Percentiles rank a stretch among this genome's conserved stretches.
Evolutionary conservation across 1,140 invertebrate species (phyloP).

Genomic region (Patella vulgata): DNA sequence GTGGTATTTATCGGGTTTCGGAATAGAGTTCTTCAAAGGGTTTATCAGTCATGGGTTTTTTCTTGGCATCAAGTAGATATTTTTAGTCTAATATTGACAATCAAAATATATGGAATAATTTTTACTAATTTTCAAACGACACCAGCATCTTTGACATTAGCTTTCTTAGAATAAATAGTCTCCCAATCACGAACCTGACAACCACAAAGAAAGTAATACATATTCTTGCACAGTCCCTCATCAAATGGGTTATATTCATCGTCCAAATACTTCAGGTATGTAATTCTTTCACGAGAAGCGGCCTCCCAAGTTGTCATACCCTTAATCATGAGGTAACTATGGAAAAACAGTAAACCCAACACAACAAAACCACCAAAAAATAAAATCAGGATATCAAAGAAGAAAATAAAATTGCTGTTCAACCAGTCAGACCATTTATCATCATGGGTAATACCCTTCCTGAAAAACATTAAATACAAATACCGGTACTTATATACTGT

Average conservation of each 20-base stretch:
- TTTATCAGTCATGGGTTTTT: too few relatives aligned
- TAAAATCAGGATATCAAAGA: slow-evolving; percentile 55
- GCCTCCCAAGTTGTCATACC: slow-evolving; percentile 65
- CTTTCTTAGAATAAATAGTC: slow-evolving; percentile 49
- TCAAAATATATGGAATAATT: too few relatives aligned
- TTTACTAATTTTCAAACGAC: slow-evolving; percentile 1
- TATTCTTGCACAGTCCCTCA: slow-evolving; percentile 56
- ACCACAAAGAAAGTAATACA: slow-evolving; percentile 56
- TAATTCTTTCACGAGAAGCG: slow-evolving; percentile 60
- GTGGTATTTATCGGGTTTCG: too few relatives aligned
- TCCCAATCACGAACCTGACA: slow-evolving; percentile 51
- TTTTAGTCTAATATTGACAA: too few relatives aligned
- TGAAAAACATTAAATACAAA: slow-evolving; percentile 33
- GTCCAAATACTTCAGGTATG: slow-evolving; percentile 62
- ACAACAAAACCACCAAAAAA: slow-evolving; percentile 49
- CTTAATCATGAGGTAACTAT: slow-evolving; percentile 60
- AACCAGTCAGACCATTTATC: slow-evolving; percentile 55
- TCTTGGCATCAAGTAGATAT: too few relatives aligned
- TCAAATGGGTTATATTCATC: slow-evolving; percentile 64
- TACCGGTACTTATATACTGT: too few relatives aligned
- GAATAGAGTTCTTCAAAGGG: too few relatives aligned
- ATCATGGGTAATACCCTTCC: slow-evolving; percentile 43
- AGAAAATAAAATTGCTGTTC: slow-evolving; percentile 47
- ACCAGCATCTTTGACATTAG: slow-evolving; percentile 29
- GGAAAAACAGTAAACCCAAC: slow-evolving; percentile 53